phyloP scores from a whole-genome alignment of 2,797 vertebrate species.

The Gymnocypris eckloni region DNA sequence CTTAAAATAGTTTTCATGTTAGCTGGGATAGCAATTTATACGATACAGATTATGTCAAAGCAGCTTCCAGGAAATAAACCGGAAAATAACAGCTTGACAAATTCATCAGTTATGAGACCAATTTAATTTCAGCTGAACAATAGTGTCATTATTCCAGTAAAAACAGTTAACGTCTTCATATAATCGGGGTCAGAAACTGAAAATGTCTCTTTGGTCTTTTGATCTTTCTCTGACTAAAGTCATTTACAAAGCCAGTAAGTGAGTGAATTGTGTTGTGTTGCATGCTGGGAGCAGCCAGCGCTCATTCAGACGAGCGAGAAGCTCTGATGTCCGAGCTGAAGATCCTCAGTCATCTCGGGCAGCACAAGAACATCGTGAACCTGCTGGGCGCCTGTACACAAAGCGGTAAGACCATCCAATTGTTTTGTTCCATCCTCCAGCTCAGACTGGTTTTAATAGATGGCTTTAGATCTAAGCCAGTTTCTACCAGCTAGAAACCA shows the following conservation, averaged over 20 bases:
- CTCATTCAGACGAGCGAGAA: constrained; percentile 92
- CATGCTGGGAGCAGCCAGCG: constrained; percentile 80
- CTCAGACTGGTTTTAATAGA: background rate
- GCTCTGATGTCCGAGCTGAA: constrained; percentile 98
- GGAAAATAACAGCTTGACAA: background rate
- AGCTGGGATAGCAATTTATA: background rate
- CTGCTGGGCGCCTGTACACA: constrained; percentile 94
- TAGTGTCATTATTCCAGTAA: background rate
- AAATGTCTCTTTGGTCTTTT: background rate
- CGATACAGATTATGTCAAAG: too few relatives aligned
- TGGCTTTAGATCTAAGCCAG: background rate
- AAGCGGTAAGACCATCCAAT: constrained; percentile 81
- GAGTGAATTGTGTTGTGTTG: constrained; percentile 8
- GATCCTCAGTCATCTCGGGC: constrained; percentile 96
- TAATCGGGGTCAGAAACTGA: background rate
- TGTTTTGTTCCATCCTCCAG: too few relatives aligned
- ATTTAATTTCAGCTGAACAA: background rate
- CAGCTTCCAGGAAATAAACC: background rate
- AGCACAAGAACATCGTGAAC: constrained; percentile 95
- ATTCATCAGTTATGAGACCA: background rate
- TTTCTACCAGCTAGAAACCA: background rate
- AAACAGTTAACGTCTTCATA: background rate
- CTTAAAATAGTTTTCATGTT: background rate
- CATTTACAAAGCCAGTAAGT: background rate
- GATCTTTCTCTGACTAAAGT: background rate